Conservation (phyloP, 2,797 vertebrate genomes). For the Siniperca obscura region DNA sequence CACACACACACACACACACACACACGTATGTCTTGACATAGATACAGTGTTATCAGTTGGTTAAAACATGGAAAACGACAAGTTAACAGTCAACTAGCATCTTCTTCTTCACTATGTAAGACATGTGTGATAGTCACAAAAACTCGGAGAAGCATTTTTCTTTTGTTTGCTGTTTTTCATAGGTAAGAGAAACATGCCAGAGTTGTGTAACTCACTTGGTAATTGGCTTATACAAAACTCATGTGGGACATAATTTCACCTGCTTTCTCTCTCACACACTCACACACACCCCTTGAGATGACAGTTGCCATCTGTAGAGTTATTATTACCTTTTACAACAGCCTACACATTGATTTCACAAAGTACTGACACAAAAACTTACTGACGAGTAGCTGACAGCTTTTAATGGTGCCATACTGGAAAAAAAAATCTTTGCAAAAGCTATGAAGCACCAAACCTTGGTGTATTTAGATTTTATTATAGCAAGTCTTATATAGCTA, state of each 20-base stretch:
- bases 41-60: constrained; percentile 6
- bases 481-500: not conserved
- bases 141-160: constrained; percentile 11
- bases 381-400: constrained; percentile 35
- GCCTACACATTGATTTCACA: constrained; percentile 61
- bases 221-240: constrained; percentile 69
- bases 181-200: constrained; percentile 37
- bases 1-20: constrained; percentile 26
- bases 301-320: constrained; percentile 69
- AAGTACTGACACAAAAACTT: constrained; percentile 53
- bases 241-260: constrained; percentile 66
- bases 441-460: not conserved
- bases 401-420: constrained; percentile 29
- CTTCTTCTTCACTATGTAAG: constrained; percentile 14
- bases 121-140: constrained; percentile 16
- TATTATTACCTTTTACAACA: constrained; percentile 69
- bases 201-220: constrained; percentile 64
- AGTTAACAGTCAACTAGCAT: constrained; percentile 7
- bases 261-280: constrained; percentile 40
- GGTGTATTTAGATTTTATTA: constrained; percentile 10
- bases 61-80: constrained; percentile 16
- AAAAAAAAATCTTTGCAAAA: not conserved
- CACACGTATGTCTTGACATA: constrained; percentile 29
- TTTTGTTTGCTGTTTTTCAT: constrained; percentile 55
- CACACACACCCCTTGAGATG: constrained; percentile 59